A percentile compares a stretch with the other conserved stretches of the same genome.
Conservation (phyloP, 2,888 invertebrate genomes). For the Hypsopygia costalis region DNA sequence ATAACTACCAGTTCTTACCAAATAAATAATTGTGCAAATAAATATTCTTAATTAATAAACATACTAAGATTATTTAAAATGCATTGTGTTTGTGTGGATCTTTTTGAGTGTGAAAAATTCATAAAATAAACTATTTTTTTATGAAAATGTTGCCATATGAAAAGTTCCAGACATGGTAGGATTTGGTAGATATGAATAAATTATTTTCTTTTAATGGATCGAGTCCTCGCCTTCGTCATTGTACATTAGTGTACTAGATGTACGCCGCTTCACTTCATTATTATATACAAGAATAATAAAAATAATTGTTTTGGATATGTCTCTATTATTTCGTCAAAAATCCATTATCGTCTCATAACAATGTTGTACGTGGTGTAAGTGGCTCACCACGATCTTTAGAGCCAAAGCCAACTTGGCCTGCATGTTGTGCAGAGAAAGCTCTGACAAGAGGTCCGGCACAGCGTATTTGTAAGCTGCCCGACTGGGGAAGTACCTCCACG, state of each 20-base stretch:
- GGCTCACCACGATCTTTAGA: no score
- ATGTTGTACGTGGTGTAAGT: no score
- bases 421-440: no score
- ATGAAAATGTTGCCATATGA: conserved; percentile 6
- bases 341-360: no score
- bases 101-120: background rate
- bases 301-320: conserved; percentile 69
- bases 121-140: background rate
- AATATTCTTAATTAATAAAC: background rate
- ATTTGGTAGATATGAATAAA: conserved; percentile 20
- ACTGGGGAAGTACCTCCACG: no score
- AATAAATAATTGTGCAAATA: background rate
- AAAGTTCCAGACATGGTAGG: conserved; percentile 1
- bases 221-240: conserved; percentile 49
- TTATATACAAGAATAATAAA: conserved; percentile 72
- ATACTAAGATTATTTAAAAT: background rate
- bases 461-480: no score
- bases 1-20: conserved; percentile 5
- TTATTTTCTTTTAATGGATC: conserved; percentile 33
- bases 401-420: no score
- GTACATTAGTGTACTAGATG: conserved; percentile 66
- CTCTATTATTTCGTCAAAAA: conserved; percentile 43
- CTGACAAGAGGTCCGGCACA: no score
- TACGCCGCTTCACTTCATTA: conserved; percentile 71
- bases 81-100: background rate